phyloP scores from a whole-genome alignment of 1,140 invertebrate species.

The Ruditapes philippinarum region DNA sequence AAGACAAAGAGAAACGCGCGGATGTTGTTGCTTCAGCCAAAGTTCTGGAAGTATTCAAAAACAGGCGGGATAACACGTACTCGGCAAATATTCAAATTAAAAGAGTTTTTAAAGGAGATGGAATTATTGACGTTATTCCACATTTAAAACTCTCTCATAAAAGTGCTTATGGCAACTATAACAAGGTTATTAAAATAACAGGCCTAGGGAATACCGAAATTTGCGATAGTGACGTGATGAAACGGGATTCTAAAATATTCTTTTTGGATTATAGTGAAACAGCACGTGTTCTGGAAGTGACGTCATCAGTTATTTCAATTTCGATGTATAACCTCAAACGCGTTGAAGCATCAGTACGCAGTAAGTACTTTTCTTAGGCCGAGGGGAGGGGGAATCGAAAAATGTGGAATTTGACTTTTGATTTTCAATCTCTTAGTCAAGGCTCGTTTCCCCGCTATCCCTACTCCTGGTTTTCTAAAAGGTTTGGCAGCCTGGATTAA shows the following conservation, averaged over 20 bases:
- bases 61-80: background rate
- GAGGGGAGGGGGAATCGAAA: too few relatives aligned
- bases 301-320: background rate
- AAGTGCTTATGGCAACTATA: background rate
- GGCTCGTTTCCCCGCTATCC: too few relatives aligned
- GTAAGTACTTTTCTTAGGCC: too few relatives aligned
- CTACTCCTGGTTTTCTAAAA: background rate
- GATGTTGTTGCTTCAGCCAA: slow-evolving; percentile 5
- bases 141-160: background rate
- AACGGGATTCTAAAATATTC: slow-evolving; percentile 26
- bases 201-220: background rate
- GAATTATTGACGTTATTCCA: background rate
- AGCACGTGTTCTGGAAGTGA: background rate
- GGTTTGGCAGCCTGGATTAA: background rate
- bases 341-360: background rate
- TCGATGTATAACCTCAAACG: slow-evolving; percentile 27
- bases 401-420: too few relatives aligned
- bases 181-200: slow-evolving; percentile 15
- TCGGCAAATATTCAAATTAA: slow-evolving; percentile 38
- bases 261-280: slow-evolving; percentile 18
- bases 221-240: background rate
- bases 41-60: slow-evolving; percentile 17
- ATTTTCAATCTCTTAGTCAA: too few relatives aligned
- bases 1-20: background rate
- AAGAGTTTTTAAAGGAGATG: slow-evolving; percentile 32